phyloP scores from a whole-genome alignment of 1,140 invertebrate genomes.

The Scaptomyza montana region DNA sequence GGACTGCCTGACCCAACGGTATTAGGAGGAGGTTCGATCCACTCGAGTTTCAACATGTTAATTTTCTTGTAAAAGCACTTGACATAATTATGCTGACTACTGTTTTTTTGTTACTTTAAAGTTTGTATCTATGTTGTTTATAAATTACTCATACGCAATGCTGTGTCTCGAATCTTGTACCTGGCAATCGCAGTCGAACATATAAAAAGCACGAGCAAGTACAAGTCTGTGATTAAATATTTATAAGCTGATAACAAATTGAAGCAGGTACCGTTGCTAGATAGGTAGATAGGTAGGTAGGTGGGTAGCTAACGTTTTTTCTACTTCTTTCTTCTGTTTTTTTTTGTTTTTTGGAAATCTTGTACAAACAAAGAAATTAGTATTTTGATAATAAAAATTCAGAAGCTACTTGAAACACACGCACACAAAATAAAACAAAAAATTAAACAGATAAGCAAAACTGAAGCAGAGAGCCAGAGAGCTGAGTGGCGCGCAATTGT shows the following conservation, averaged over 20 bases:
- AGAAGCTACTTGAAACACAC: slow-evolving; percentile 73
- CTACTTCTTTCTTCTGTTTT: no score
- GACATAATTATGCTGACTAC: slow-evolving; percentile 63
- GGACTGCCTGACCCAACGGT: slow-evolving; percentile 9
- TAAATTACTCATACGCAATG: slow-evolving; percentile 65
- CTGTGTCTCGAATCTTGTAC: slow-evolving; percentile 19
- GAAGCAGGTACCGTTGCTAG: slow-evolving; percentile 52
- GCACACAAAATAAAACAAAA: slow-evolving; percentile 41
- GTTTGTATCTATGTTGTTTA: slow-evolving; percentile 22
- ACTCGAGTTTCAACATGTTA: slow-evolving; percentile 68
- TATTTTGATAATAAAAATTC: slow-evolving; percentile 83
- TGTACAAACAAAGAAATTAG: slow-evolving; percentile 80
- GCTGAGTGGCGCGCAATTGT: slow-evolving; percentile 63
- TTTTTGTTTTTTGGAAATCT: slow-evolving; percentile 59
- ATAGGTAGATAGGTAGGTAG: background rate
- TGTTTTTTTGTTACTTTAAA: background rate
- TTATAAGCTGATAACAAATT: slow-evolving; percentile 79
- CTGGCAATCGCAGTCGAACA: slow-evolving; percentile 47
- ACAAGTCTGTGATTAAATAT: slow-evolving; percentile 82
- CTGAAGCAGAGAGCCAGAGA: slow-evolving; percentile 2
- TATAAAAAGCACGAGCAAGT: slow-evolving; percentile 57
- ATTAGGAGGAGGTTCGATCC: background rate
- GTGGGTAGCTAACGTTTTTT: no score
- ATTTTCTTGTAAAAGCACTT: slow-evolving; percentile 78
- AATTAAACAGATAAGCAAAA: slow-evolving; percentile 73